Conservation (phyloP, 2,888 invertebrate species). For the Drosophila subquinaria region DNA sequence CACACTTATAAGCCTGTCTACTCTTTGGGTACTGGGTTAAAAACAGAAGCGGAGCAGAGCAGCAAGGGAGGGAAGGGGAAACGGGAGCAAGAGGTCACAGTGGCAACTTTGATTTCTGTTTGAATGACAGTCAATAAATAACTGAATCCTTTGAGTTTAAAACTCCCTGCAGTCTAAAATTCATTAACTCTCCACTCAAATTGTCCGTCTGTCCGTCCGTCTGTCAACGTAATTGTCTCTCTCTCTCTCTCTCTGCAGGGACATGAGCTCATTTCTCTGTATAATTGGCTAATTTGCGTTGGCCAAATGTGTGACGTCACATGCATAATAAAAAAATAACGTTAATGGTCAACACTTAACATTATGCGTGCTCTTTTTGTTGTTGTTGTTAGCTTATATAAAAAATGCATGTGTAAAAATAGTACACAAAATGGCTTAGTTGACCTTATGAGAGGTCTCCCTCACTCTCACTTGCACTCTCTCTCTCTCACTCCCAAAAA, state of each 20-base stretch:
- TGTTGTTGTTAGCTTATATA: conserved; percentile 15
- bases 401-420: conserved; percentile 44
- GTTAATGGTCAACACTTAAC: conserved; percentile 65
- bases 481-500: not conserved
- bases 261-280: conserved; percentile 59
- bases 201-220: too few species aligned
- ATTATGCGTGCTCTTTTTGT: conserved; percentile 41
- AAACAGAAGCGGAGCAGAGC: not conserved
- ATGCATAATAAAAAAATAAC: conserved; percentile 18
- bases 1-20: not conserved
- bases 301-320: conserved; percentile 63
- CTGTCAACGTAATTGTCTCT: not conserved
- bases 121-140: conserved; percentile 16
- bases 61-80: too few species aligned
- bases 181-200: not conserved
- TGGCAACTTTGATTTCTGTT: conserved; percentile 13
- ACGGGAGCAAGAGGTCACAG: conserved; percentile 4
- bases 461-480: not conserved
- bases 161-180: not conserved
- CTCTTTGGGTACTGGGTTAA: not conserved
- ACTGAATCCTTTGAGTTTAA: conserved; percentile 9
- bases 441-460: conserved; percentile 41
- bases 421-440: conserved; percentile 51
- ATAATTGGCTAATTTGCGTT: conserved; percentile 56
- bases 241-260: not conserved